Evolutionary conservation across 2,797 vertebrate genomes (phyloP).

Genomic region (Arremon brunneinucha): DNA sequence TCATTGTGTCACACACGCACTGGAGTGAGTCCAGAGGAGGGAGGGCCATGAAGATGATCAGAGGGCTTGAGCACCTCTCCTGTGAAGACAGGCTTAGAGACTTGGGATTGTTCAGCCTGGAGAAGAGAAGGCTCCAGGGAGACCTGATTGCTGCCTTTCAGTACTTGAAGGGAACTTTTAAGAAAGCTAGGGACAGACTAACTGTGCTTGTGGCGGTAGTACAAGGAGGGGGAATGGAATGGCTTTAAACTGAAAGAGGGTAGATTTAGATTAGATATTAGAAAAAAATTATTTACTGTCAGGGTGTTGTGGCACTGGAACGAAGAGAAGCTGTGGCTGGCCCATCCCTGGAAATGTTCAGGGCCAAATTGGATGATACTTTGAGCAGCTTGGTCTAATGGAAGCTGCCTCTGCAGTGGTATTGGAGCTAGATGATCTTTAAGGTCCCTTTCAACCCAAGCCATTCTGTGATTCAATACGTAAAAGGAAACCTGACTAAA

Average conservation of each 20-base stretch:
- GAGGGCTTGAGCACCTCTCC: background rate
- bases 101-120: background rate
- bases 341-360: background rate
- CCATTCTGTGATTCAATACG: rapidly evolving
- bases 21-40: background rate
- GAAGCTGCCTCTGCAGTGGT: background rate
- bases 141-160: background rate
- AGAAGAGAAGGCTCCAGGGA: background rate
- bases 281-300: background rate
- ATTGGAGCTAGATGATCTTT: background rate
- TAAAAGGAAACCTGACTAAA: background rate
- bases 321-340: background rate
- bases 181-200: background rate
- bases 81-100: background rate
- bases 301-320: background rate
- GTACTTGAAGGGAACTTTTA: background rate
- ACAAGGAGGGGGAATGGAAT: too few species aligned
- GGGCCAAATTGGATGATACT: background rate
- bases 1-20: background rate
- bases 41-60: background rate
- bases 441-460: background rate
- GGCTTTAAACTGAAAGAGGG: background rate
- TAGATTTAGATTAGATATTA: background rate
- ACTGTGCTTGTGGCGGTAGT: rapidly evolving
- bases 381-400: background rate